Evolutionary conservation across 1,140 invertebrate genomes (phyloP).

Genomic region (Melanaphis sacchari): DNA sequence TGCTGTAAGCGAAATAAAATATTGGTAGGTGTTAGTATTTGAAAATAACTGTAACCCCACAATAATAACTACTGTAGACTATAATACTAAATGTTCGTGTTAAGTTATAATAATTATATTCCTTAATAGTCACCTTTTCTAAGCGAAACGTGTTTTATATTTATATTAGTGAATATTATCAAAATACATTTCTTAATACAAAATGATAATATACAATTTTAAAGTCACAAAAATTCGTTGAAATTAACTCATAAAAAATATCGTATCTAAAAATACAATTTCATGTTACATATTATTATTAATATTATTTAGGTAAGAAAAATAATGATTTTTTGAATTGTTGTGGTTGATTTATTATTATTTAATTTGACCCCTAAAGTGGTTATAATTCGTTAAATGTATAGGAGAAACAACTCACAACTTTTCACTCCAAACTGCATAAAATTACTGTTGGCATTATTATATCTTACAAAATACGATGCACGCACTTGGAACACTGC

Average conservation of each 20-base stretch:
- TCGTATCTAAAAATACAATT: too few relatives aligned
- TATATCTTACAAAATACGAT: not conserved
- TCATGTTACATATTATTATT: too few relatives aligned
- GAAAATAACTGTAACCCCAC: too few relatives aligned
- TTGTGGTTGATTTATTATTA: too few relatives aligned
- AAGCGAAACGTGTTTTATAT: not conserved
- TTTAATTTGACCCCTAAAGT: not conserved
- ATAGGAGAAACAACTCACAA: not conserved
- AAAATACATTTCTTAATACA: not conserved
- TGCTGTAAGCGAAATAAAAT: not conserved
- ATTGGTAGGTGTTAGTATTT: not conserved
- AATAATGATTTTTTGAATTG: too few relatives aligned
- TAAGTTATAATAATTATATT: not conserved
- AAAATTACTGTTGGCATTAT: not conserved
- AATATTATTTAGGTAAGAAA: not conserved
- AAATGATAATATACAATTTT: not conserved
- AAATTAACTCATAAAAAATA: too few relatives aligned
- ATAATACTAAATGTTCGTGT: not conserved
- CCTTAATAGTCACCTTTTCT: not conserved
- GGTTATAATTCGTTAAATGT: not conserved
- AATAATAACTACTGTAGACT: not conserved
- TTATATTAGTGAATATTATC: not conserved
- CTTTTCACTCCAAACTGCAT: not conserved
- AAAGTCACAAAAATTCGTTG: not conserved
- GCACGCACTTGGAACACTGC: not conserved